Percentiles rank a stretch among this genome's conserved stretches.
Evolutionary conservation across 64 coral and sea anemone genomes (phyloP).

Genomic region (Montipora efflorescens): DNA sequence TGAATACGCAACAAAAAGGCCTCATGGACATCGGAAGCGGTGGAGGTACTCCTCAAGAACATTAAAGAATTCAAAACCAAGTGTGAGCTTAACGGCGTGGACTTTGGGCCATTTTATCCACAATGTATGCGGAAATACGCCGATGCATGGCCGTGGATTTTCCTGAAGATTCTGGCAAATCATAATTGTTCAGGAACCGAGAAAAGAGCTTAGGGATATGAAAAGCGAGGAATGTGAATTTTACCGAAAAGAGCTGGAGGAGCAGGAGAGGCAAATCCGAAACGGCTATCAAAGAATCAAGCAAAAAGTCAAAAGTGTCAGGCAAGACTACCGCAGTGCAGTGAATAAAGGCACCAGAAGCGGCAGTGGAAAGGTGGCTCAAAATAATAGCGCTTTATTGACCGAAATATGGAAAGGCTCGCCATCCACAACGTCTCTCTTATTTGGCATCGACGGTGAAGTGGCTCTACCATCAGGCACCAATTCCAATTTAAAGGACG

Average conservation of each 20-base stretch:
- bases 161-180: constrained; percentile 23
- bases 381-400: neutral
- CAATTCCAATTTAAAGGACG: no score
- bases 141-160: constrained; percentile 1
- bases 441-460: neutral
- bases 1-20: no score
- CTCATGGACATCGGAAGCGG: neutral
- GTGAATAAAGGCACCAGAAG: neutral
- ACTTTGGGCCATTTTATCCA: constrained; percentile 33
- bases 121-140: constrained; percentile 10
- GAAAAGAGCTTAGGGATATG: constrained; percentile 1
- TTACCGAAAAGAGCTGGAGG: neutral
- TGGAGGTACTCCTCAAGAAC: neutral
- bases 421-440: neutral
- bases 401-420: neutral
- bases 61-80: constrained; percentile 28
- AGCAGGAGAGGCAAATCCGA: neutral
- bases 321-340: neutral
- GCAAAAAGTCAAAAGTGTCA: neutral
- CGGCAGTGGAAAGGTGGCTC: neutral
- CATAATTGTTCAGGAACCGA: neutral
- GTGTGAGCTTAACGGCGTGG: constrained; percentile 11
- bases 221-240: neutral
- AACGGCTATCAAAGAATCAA: neutral
- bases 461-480: neutral